phyloP scores from a whole-genome alignment of 2,797 vertebrate species.

The Tadarida brasiliensis region DNA sequence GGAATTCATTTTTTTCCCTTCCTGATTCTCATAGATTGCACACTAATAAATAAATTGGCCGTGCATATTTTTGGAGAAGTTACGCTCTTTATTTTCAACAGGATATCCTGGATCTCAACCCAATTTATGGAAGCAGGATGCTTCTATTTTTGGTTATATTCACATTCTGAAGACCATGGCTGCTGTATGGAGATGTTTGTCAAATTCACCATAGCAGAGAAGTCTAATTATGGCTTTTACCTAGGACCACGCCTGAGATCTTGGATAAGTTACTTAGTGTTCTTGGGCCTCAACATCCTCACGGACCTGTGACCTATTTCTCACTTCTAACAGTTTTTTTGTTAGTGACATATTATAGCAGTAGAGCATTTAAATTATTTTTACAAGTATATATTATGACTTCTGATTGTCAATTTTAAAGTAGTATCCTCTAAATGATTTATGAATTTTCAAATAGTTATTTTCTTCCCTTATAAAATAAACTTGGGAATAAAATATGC shows the following conservation, averaged over 20 bases:
- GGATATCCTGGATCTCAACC: slow-evolving; percentile 51
- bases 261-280: background rate
- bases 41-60: slow-evolving; percentile 27
- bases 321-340: background rate
- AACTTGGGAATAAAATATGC: slow-evolving; percentile 54
- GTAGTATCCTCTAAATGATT: slow-evolving; percentile 19
- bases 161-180: slow-evolving; percentile 2
- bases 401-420: slow-evolving; percentile 47
- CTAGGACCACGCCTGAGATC: background rate
- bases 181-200: slow-evolving; percentile 7
- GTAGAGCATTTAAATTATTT: slow-evolving; percentile 48
- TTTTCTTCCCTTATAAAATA: slow-evolving; percentile 58
- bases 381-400: slow-evolving; percentile 34
- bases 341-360: background rate
- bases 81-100: background rate
- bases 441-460: slow-evolving; percentile 18
- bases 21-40: slow-evolving; percentile 2
- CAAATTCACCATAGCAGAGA: background rate
- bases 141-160: slow-evolving; percentile 62
- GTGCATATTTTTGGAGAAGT: slow-evolving; percentile 19
- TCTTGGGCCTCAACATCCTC: background rate
- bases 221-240: background rate
- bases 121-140: slow-evolving; percentile 44
- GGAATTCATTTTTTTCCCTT: background rate
- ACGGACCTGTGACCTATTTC: background rate